These are phyloP conservation scores for Mnemiopsis leidyi DNA, from an alignment of 37 sponge, comb jelly and placozoan genomes.

Conservation along the genomic window DNA sequence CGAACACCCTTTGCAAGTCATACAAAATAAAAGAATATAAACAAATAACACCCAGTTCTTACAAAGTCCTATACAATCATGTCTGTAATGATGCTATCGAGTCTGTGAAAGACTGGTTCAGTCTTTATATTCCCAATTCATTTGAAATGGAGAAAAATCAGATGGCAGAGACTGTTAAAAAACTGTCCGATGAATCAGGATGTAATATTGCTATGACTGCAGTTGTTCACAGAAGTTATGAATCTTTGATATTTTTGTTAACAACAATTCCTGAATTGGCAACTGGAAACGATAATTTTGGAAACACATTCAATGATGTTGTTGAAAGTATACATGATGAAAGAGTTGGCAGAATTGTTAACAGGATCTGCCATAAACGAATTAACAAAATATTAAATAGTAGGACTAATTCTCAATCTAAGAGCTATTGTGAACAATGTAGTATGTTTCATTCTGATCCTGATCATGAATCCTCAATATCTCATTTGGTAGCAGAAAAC, in stretches of 20 bases:
- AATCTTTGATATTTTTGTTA: conserved; percentile 26
- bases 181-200: background rate
- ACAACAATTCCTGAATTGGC: background rate
- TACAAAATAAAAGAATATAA: background rate
- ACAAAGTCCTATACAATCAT: background rate
- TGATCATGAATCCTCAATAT: conserved; percentile 18
- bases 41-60: background rate
- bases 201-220: conserved; percentile 45
- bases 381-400: background rate
- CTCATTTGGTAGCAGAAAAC: conserved; percentile 14
- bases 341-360: background rate
- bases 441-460: background rate
- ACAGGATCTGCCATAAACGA: background rate
- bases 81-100: conserved; percentile 30
- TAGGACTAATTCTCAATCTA: background rate
- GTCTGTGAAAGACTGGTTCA: background rate
- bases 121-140: background rate
- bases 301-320: conserved; percentile 8
- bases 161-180: background rate
- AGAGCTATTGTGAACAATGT: background rate
- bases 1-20: background rate
- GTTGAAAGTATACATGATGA: background rate
- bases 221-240: background rate
- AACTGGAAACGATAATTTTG: background rate
- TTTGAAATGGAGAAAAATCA: background rate